Evolutionary conservation across 1,140 invertebrate species (phyloP), one percentile per base, ranked within the genome.

Genomic region (Pristionchus pacificus): DNA sequence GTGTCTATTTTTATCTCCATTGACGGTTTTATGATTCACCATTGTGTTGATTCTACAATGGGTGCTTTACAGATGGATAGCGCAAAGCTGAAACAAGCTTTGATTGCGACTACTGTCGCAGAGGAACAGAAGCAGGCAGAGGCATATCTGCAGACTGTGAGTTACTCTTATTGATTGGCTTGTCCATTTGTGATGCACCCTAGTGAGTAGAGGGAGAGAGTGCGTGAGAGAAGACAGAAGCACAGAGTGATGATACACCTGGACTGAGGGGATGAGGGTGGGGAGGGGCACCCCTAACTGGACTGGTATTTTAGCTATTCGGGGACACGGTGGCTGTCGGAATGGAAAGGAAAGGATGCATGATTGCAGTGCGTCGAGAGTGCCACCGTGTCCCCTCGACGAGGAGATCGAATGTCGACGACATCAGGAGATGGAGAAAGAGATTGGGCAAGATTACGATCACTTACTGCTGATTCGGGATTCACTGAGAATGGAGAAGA

Each of bases 101-200:
- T 72, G 2, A 10, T 60, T n/a, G 71, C 71, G n/a, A 72, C 71
- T 57, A 72, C 71, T 13, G 49, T 72, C 28, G 70, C 71, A 13
- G 33, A 72, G 25, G 71, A 72, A n/a, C 71, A 72, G 70, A 72
- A 72, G 25, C 27, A 72, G 29, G 71, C 71, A 19, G 71, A 28
- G 24, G 71, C 29, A 27, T 72, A n/a, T 30, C 31, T 72, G 10
- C 49, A 72, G n/a, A 27, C 73, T 68, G 71, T 72, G n/a, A n/a
- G n/a, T n/a, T n/a, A n/a, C n/a, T n/a, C n/a, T n/a, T n/a, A n/a
- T n/a, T n/a, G n/a, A n/a, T n/a, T n/a, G n/a, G n/a, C n/a, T n/a
- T n/a, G n/a, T n/a, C n/a, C n/a, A n/a, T n/a, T n/a, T n/a, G n/a
- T n/a, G n/a, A n/a, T n/a, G n/a, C n/a, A n/a, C n/a, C n/a, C n/a